Evolutionary conservation across 2,888 invertebrate genomes (phyloP).

Genomic region (Calliscelio sp.): DNA sequence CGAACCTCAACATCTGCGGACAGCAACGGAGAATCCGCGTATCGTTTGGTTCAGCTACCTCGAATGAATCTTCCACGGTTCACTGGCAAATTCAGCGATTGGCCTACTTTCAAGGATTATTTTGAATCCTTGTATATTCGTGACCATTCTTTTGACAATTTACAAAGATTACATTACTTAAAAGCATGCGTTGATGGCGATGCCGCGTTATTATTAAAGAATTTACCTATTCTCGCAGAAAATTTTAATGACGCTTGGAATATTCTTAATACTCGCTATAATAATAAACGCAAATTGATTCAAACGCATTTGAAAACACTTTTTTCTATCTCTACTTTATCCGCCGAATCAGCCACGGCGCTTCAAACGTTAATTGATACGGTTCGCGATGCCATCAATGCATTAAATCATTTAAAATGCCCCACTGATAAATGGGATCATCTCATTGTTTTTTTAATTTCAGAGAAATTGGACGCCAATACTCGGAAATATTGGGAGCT

Average conservation of each 20-base stretch:
- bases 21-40: too few species aligned
- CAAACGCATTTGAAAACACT: not conserved
- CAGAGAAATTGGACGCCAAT: not conserved
- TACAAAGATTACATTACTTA: conserved; percentile 1
- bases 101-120: conserved; percentile 1
- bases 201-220: not conserved
- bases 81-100: too few species aligned
- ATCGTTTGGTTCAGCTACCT: too few species aligned
- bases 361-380: not conserved
- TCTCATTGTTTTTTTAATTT: not conserved
- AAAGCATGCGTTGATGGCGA: too few species aligned
- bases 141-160: not conserved
- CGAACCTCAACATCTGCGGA: too few species aligned
- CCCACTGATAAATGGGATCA: conserved; percentile 12
- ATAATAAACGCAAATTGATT: not conserved
- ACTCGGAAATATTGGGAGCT: too few species aligned
- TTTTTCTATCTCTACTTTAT: not conserved
- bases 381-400: not conserved
- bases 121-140: not conserved
- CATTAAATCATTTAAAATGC: not conserved
- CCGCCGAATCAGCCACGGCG: not conserved
- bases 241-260: not conserved
- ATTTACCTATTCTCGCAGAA: not conserved
- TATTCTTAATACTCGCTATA: not conserved
- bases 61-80: too few species aligned